Percentiles rank a stretch among this genome's conserved stretches.
Conservation (phyloP, 2,888 invertebrate species). For the Lithophane ornitopus region DNA sequence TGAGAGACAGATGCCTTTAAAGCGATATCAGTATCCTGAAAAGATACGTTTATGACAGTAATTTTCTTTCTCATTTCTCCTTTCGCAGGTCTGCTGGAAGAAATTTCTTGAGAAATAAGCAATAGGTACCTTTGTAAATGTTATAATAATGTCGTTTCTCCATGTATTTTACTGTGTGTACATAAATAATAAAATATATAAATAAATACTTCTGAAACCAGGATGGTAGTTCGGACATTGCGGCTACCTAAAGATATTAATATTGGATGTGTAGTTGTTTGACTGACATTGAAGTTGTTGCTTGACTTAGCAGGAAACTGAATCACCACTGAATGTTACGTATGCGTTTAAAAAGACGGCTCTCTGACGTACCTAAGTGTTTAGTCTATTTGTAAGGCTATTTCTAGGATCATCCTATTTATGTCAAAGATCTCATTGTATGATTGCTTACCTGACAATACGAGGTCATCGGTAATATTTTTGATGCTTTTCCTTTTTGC, state of each 20-base stretch:
- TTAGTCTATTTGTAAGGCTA: slow-evolving; percentile 28
- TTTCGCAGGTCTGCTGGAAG: too few relatives aligned
- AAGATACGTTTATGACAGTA: too few relatives aligned
- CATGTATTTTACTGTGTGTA: too few relatives aligned
- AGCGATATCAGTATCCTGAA: not conserved
- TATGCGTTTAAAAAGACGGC: not conserved
- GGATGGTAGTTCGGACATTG: not conserved
- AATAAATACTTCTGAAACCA: too few relatives aligned
- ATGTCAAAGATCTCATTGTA: slow-evolving; percentile 47
- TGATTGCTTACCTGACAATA: slow-evolving; percentile 34
- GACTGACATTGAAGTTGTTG: not conserved
- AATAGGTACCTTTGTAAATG: too few relatives aligned
- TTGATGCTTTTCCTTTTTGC: slow-evolving; percentile 33
- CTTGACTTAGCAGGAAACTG: not conserved
- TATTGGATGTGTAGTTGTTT: not conserved
- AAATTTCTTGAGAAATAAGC: too few relatives aligned
- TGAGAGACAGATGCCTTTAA: not conserved
- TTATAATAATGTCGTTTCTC: too few relatives aligned
- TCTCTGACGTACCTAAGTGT: slow-evolving; percentile 13
- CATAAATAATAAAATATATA: too few relatives aligned
- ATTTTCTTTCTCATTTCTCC: too few relatives aligned
- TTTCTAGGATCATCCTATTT: slow-evolving; percentile 44
- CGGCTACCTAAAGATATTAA: not conserved
- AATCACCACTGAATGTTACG: not conserved
- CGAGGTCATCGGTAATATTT: slow-evolving; percentile 45